phyloP scores from a whole-genome alignment of 2,113 vertebrate species.

The Lampris megalopsis region DNA sequence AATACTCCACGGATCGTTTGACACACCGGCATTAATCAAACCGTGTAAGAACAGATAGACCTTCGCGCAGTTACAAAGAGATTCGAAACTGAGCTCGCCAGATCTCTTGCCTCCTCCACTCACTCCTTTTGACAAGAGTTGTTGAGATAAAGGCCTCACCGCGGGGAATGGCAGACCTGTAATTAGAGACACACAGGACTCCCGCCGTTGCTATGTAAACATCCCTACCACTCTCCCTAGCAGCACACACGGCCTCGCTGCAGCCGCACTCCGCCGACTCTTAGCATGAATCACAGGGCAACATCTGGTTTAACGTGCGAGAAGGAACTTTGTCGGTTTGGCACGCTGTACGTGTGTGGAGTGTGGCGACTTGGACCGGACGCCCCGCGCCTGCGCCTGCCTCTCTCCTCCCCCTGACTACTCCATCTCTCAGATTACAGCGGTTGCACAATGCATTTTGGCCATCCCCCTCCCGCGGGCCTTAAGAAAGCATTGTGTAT shows the following conservation, averaged over 20 bases:
- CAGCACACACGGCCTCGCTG: conserved; percentile 54
- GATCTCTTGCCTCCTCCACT: conserved; percentile 12
- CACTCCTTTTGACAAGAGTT: conserved; percentile 37
- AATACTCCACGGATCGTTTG: conserved; percentile 3
- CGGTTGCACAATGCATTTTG: conserved; percentile 77
- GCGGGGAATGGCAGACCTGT: conserved; percentile 67
- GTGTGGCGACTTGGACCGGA: conserved; percentile 74
- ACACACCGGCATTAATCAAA: conserved; percentile 46
- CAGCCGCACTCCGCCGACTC: conserved; percentile 32
- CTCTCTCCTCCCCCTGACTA: conserved; percentile 49
- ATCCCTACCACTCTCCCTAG: conserved; percentile 66
- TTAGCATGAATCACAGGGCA: conserved; percentile 71
- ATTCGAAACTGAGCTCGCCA: conserved; percentile 28
- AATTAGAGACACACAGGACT: conserved; percentile 75
- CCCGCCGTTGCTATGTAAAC: conserved; percentile 82
- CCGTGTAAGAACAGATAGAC: conserved; percentile 6
- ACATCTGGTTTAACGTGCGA: conserved; percentile 78
- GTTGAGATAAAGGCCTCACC: conserved; percentile 64
- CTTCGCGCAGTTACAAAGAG: conserved; percentile 21
- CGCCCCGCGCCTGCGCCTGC: conserved; percentile 56
- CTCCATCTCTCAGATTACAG: conserved; percentile 73
- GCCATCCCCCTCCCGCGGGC: conserved; percentile 45
- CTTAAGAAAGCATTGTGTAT: conserved; percentile 52
- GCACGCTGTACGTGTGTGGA: conserved; percentile 66
- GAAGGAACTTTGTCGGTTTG: conserved; percentile 73